These are phyloP conservation scores for Miichthys miiuy DNA, from an alignment of 2,797 vertebrate genomes.

Conservation along the genomic window DNA sequence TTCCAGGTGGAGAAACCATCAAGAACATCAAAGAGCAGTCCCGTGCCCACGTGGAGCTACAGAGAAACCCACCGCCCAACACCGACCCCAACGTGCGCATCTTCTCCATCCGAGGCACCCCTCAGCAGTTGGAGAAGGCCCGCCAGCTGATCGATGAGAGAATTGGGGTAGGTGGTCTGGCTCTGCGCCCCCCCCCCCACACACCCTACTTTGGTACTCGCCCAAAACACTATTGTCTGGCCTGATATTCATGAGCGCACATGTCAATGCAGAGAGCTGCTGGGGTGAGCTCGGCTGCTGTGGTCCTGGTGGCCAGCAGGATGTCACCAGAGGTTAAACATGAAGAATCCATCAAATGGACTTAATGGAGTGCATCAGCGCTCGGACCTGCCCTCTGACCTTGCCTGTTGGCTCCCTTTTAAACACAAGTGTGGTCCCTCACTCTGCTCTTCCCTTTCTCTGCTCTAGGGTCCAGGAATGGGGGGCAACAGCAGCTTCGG, in stretches of 20 bases:
- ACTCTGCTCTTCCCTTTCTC: conserved; percentile 66
- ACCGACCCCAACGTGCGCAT: conserved; percentile 95
- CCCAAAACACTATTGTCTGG: conserved; percentile 70
- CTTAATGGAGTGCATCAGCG: conserved; percentile 85
- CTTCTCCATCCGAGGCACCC: conserved; percentile 96
- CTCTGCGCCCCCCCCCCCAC: background rate
- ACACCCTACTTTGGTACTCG: too few species aligned
- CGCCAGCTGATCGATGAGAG: conserved; percentile 99
- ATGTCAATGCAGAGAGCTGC: conserved; percentile 72
- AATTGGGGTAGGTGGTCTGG: conserved; percentile 91
- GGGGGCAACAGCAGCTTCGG: conserved; percentile 92
- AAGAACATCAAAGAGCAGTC: conserved; percentile 99
- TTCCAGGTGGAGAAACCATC: conserved; percentile 96
- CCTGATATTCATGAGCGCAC: conserved; percentile 83
- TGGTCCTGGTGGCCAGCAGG: conserved; percentile 75
- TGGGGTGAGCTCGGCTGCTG: conserved; percentile 50
- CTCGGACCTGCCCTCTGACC: conserved; percentile 79
- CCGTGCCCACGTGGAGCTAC: conserved; percentile 96
- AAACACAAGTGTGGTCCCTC: conserved; percentile 82
- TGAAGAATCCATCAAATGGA: conserved; percentile 86
- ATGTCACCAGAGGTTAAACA: conserved; percentile 84
- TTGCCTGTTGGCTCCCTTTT: conserved; percentile 78
- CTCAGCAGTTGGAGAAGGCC: conserved; percentile 96
- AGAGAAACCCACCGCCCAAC: conserved; percentile 96
- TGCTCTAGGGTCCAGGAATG: conserved; percentile 89